Evolutionary conservation across 1,140 invertebrate genomes (phyloP), one percentile per base, ranked within the genome.

Genomic region (Metaphire vulgaris): DNA sequence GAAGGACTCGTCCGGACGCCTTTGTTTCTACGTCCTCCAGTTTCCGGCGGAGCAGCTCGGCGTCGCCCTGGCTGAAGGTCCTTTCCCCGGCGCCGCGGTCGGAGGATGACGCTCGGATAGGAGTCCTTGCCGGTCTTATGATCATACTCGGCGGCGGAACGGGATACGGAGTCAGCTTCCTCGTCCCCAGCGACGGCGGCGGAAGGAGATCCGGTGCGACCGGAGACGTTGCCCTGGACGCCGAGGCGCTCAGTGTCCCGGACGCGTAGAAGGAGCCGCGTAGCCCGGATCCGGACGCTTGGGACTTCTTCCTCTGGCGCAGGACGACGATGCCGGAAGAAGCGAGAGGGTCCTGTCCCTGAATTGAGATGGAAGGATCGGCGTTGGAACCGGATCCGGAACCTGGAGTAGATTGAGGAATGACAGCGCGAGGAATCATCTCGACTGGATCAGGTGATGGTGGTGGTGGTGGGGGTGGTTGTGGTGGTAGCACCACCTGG

Each of bases 71-170:
- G 21, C 30, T 32, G 30, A 32, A 32, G 30, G 31, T 21, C 31
- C 67, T 68, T 16, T 2, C 30, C 1, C 33, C 1, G 41, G 6
- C 41, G 28, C 67, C 30, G 2, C 30, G n/a, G 28, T 26, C 67
- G 2, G 30, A 6, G 2, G n/a, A 26, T 69, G n/a, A 12, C 2
- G n/a, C 67, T 14, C 30, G 6, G 2, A 26, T 69, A 6, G 67
- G 67, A 69, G 67, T 2, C 67, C 26, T 26, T 6, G n/a, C n/a
- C 2, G 67, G 67, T 12, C 12, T 69, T 2, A 69, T 69, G n/a
- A 69, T 69, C 67, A 69, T 69, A 69, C 67, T 69, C 67, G 67
- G 67, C 26, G 67, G 67, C 6, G 67, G n/a, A 31, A 26, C 30
- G 28, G 67, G 67, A 28, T 28, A 69, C 6, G n/a, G 67, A 6